These are phyloP conservation scores for Drosophila navojoa DNA, from an alignment of 1,140 invertebrate species.

Conservation along the genomic window DNA sequence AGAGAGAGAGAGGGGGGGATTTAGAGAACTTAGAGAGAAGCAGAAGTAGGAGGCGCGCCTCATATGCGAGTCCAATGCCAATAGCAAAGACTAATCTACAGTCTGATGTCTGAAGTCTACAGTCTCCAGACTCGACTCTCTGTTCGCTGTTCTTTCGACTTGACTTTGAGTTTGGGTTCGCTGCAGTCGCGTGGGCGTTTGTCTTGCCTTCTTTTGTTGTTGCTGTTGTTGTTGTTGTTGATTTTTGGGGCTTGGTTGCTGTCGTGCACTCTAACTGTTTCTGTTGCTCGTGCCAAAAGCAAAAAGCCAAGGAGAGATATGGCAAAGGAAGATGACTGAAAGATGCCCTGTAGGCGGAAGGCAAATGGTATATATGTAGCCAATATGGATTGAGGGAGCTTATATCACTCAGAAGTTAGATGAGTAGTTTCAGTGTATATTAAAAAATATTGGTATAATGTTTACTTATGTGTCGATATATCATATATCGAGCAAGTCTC, in stretches of 20 bases:
- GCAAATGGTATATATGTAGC: no score
- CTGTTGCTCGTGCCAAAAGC: slow-evolving; percentile 22
- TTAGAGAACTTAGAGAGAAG: not conserved
- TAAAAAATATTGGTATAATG: no score
- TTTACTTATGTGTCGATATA: no score
- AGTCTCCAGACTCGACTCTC: not conserved
- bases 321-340: slow-evolving; percentile 1
- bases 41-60: not conserved
- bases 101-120: not conserved
- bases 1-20: not conserved
- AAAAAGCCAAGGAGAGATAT: not conserved
- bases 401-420: no score
- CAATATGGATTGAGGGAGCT: no score
- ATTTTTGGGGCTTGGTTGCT: slow-evolving; percentile 51
- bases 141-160: slow-evolving; percentile 70
- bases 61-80: slow-evolving; percentile 47
- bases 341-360: not conserved
- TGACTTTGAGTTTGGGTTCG: slow-evolving; percentile 60
- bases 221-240: not conserved
- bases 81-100: slow-evolving; percentile 28
- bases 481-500: no score
- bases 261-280: slow-evolving; percentile 70
- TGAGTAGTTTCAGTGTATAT: no score
- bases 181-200: slow-evolving; percentile 69
- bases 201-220: slow-evolving; percentile 3